Base-by-base conservation (phyloP, 2,888 invertebrate species). In the Barypeithes pellucidus region DNA sequence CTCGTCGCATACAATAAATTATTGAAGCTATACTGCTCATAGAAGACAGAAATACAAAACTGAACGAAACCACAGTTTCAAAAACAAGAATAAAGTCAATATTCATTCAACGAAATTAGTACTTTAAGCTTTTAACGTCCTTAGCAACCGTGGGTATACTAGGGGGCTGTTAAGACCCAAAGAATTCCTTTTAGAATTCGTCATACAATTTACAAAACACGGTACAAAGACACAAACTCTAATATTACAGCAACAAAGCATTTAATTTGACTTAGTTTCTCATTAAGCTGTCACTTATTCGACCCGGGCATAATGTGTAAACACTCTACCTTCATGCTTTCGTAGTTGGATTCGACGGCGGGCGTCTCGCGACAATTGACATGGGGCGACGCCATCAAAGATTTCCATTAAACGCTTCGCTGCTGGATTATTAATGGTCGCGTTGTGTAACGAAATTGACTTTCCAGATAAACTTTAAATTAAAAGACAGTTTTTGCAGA, bases 371-470 rank as follows among this genome's bases (percentile, higher is more conserved):
- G 80, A 81, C 82, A 82, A 83, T 83, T 80, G 83, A 82, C 82
- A 80, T 78, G 76, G 79, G 72, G 77, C 77, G 79, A 75, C 79
- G 79, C 80, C 81, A 79, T 81, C 80, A 80, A 82, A 82, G 83
- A 82, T 83, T 84, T 82, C 81, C 82, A 83, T 83, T 83, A 83
- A 83, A 81, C 80, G 79, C 80, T 78, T 79, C 78, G 77, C 79
- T 82, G 80, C 80, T 80, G 78, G 79, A 82, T 83, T 82, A 84
- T 83, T 83, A 84, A 83, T 83, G 80, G 80, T 76, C 79, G 76
- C 78, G 81, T 82, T 81, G 79, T 82, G 76, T 80, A 79, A 80
- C 78, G 81, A 80, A 82, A 82, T 81, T 81, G 82, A 81, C 80
- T 82, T 82, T 79, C 77, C 78, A 73, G 78, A 79, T 79, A 78